phyloP scores from a whole-genome alignment of 2,797 vertebrate species.

The Acanthiza pusilla region DNA sequence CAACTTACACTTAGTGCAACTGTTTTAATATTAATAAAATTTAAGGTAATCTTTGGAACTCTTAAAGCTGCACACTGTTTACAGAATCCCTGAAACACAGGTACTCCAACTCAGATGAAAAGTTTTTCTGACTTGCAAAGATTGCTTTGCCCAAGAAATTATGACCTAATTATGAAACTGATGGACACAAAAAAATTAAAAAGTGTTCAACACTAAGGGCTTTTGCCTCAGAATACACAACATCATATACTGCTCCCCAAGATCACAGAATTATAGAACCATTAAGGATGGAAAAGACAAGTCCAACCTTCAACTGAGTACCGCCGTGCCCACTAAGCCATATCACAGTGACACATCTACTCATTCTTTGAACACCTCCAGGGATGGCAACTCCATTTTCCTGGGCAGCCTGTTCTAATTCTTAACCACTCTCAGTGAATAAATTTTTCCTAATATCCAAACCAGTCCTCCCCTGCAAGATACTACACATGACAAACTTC shows the following conservation, averaged over 20 bases:
- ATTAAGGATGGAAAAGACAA: not conserved
- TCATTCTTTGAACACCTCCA: not conserved
- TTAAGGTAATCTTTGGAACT: not conserved
- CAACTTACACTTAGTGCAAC: not conserved
- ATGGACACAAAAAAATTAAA: not conserved
- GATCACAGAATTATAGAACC: not conserved
- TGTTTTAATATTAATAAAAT: not conserved
- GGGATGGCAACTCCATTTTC: not conserved
- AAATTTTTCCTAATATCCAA: not conserved
- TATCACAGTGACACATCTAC: fast-evolving
- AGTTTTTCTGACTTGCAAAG: not conserved
- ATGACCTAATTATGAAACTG: not conserved
- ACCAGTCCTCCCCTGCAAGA: not conserved
- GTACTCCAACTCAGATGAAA: not conserved
- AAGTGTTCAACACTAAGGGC: not conserved
- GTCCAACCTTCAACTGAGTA: not conserved
- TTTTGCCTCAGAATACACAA: not conserved
- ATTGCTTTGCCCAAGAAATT: not conserved
- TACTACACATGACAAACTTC: not conserved
- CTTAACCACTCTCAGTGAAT: not conserved
- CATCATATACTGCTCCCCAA: not conserved
- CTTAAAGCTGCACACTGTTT: not conserved
- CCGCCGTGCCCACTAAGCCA: fast-evolving
- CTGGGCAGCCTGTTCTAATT: not conserved
- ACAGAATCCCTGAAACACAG: not conserved